Evolutionary conservation across 2,797 vertebrate species (phyloP).

Genomic region (Ptychadena robeensis): DNA sequence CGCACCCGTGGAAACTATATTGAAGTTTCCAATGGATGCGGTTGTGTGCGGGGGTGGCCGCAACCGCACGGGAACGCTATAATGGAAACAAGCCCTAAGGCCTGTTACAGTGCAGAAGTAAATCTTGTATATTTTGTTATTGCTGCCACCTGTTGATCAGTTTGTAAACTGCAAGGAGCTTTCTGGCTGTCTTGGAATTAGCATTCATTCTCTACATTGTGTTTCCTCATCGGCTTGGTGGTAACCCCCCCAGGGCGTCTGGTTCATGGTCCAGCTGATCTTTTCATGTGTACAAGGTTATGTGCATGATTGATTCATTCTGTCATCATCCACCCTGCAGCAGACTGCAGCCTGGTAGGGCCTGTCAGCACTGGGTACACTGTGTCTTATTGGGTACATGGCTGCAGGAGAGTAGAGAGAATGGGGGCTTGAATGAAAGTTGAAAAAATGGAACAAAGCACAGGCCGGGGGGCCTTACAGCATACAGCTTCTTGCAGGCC

Average conservation of each 20-base stretch:
- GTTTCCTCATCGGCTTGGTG: background rate
- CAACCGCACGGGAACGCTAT: too few species aligned
- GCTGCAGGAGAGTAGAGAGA: constrained; percentile 12
- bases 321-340: constrained; percentile 43
- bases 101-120: too few species aligned
- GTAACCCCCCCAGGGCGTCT: background rate
- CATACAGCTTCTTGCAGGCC: background rate
- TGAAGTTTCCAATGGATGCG: too few species aligned
- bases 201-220: background rate
- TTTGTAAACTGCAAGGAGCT: background rate
- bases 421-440: constrained; percentile 18
- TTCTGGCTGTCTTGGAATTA: background rate
- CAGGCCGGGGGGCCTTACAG: constrained; percentile 18
- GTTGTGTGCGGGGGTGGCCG: too few species aligned
- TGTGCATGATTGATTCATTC: constrained; percentile 42
- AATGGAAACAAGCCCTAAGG: too few species aligned
- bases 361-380: background rate
- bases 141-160: too few species aligned
- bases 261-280: constrained; percentile 8
- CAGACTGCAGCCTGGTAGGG: background rate
- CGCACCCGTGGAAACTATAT: too few species aligned
- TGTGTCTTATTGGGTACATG: background rate
- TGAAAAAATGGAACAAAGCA: background rate
- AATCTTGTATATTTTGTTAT: too few species aligned
- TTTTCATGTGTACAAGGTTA: constrained; percentile 35